phyloP scores from a whole-genome alignment of 2,113 vertebrate genomes.

The Menidia beryllina region DNA sequence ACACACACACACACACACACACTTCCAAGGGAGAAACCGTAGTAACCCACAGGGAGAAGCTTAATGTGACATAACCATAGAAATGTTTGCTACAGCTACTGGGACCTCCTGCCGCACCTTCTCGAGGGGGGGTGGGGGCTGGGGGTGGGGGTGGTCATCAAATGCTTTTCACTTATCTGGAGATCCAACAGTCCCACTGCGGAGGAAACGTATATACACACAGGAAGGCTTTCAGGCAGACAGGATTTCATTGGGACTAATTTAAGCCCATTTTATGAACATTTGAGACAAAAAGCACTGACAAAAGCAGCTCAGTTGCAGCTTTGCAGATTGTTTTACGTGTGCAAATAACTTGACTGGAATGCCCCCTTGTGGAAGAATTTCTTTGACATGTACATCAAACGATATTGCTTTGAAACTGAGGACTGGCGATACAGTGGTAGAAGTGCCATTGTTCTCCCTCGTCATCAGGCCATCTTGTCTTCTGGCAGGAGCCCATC shows the following conservation, averaged over 20 bases:
- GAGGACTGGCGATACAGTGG: background rate
- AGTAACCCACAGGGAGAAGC: conserved; percentile 67
- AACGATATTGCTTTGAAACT: background rate
- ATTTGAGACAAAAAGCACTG: conserved; percentile 26
- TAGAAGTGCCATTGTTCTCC: background rate
- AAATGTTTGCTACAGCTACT: conserved; percentile 65
- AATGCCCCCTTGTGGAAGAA: conserved; percentile 64
- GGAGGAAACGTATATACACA: conserved; percentile 43
- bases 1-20: conserved; percentile 20
- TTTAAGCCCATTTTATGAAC: conserved; percentile 42
- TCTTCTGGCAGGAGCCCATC: conserved; percentile 40
- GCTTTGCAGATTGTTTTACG: background rate
- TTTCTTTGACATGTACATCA: conserved; percentile 6
- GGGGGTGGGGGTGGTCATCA: conserved; percentile 62
- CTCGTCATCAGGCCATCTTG: conserved; percentile 5
- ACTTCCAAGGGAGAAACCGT: conserved; percentile 48
- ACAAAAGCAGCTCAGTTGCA: background rate
- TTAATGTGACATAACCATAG: conserved; percentile 58
- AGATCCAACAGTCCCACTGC: conserved; percentile 36
- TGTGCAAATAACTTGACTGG: conserved; percentile 27
- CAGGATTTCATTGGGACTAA: conserved; percentile 54
- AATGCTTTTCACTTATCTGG: conserved; percentile 68
- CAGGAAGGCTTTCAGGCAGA: conserved; percentile 39
- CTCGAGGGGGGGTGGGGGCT: conserved; percentile 32
- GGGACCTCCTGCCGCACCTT: conserved; percentile 59